phyloP scores from a whole-genome alignment of 2,797 vertebrate genomes.

The Eulemur mongoz region DNA sequence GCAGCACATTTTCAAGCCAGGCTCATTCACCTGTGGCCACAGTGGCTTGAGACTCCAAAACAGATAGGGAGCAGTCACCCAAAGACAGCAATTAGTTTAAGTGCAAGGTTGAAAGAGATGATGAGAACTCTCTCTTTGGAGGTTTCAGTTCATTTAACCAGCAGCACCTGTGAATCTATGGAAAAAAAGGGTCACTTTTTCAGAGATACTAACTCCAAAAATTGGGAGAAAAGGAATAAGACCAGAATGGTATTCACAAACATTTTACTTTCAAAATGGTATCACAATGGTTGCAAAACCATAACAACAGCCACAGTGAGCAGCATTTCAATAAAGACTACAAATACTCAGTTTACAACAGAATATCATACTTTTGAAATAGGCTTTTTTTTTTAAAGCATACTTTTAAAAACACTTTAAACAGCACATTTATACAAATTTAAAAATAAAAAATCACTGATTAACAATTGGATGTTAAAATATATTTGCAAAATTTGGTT shows the following conservation, averaged over 20 bases:
- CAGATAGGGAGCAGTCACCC: constrained; percentile 56
- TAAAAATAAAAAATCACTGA: not conserved
- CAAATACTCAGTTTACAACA: not conserved
- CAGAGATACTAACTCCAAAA: constrained; percentile 68
- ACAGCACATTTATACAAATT: not conserved
- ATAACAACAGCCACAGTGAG: not conserved
- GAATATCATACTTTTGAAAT: not conserved
- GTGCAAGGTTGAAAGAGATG: constrained; percentile 53
- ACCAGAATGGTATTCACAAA: not conserved
- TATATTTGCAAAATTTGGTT: not conserved
- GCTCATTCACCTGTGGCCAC: constrained; percentile 51
- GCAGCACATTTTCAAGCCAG: constrained; percentile 43
- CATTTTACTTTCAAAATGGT: constrained; percentile 1
- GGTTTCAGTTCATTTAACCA: constrained; percentile 79
- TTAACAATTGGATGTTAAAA: not conserved
- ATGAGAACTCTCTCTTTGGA: constrained; percentile 71
- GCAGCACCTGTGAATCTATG: constrained; percentile 69
- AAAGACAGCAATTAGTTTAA: constrained; percentile 70
- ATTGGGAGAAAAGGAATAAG: constrained; percentile 62
- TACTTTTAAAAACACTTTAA: not conserved
- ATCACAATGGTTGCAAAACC: not conserved
- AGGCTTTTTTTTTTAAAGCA: constrained; percentile 21
- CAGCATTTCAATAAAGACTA: not conserved
- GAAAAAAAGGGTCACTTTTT: constrained; percentile 59
- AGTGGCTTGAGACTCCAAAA: constrained; percentile 58